Percentiles rank a stretch among this genome's conserved stretches.
Conservation (phyloP, 2,888 invertebrate genomes). For the Tortrix viridana region DNA sequence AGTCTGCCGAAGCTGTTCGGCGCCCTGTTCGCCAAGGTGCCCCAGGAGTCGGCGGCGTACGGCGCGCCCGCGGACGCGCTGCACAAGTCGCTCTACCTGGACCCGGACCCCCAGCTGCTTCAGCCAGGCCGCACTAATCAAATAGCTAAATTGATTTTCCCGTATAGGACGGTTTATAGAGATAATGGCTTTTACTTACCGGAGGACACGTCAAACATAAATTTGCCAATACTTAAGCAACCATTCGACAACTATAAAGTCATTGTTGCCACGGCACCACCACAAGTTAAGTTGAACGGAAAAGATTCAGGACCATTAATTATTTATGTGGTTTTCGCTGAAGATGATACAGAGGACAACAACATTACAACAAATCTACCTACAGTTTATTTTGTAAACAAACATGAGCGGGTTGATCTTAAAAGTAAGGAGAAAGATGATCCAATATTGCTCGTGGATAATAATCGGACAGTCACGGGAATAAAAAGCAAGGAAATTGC, state of each 20-base stretch:
- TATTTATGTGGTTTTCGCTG: conserved; percentile 67
- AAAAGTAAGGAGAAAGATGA: conserved; percentile 50
- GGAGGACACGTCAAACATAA: conserved; percentile 46
- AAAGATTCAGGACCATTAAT: conserved; percentile 51
- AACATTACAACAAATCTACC: conserved; percentile 55
- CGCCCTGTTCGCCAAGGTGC: conserved; percentile 57
- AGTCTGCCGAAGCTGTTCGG: conserved; percentile 49
- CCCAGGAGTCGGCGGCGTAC: conserved; percentile 50
- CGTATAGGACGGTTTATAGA: neutral
- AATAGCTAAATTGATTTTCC: conserved; percentile 51
- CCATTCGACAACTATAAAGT: conserved; percentile 63
- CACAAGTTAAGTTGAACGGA: conserved; percentile 54
- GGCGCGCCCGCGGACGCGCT: conserved; percentile 44
- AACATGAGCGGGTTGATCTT: conserved; percentile 41
- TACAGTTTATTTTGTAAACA: conserved; percentile 65
- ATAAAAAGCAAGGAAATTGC: conserved; percentile 66
- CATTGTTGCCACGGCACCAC: conserved; percentile 69
- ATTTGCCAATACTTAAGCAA: conserved; percentile 61
- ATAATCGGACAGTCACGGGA: conserved; percentile 70
- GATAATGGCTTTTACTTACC: neutral
- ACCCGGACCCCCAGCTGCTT: conserved; percentile 41
- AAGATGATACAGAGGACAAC: conserved; percentile 47
- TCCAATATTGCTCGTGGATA: conserved; percentile 65
- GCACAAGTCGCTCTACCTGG: conserved; percentile 47
- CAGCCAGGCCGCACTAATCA: conserved; percentile 58